A percentile compares a stretch with the other conserved stretches of the same genome.
phyloP scores from a whole-genome alignment of 64 coral and sea anemone species.

The Actinia equina region DNA sequence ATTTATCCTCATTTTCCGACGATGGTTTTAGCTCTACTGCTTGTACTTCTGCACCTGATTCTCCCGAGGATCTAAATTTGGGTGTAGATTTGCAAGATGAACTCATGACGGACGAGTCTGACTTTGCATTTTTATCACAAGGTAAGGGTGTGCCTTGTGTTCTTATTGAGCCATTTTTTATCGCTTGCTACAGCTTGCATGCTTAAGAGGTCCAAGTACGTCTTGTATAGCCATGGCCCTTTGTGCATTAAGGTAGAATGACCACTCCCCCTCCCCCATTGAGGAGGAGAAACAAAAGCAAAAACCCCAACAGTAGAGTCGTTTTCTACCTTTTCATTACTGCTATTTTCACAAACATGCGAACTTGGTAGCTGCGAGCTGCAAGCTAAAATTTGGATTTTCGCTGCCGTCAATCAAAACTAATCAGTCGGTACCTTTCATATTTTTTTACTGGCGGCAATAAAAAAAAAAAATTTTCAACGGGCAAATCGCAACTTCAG shows the following conservation, averaged over 20 bases:
- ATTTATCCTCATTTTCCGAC: conserved; percentile 86
- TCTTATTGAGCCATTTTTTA: background rate
- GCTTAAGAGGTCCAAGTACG: background rate
- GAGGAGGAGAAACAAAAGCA: too few species aligned
- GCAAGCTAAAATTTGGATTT: too few species aligned
- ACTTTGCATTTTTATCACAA: conserved; percentile 73
- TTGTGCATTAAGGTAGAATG: background rate
- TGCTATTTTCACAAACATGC: too few species aligned
- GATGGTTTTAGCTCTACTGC: conserved; percentile 88
- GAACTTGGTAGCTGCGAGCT: too few species aligned
- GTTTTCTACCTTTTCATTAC: too few species aligned
- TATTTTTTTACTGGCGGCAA: too few species aligned
- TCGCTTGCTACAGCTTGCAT: background rate
- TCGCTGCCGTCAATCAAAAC: too few species aligned
- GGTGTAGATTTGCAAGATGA: conserved; percentile 95
- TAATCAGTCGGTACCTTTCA: too few species aligned
- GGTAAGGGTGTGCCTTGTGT: conserved; percentile 91
- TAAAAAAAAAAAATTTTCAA: too few species aligned
- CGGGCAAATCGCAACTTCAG: too few species aligned
- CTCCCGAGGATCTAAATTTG: conserved; percentile 61
- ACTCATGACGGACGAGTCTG: conserved; percentile 69
- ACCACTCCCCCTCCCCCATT: background rate
- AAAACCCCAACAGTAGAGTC: too few species aligned
- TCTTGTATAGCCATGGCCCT: background rate
- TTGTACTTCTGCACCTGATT: conserved; percentile 97